phyloP scores from a whole-genome alignment of 2,113 vertebrate genomes.

The Struthio camelus region DNA sequence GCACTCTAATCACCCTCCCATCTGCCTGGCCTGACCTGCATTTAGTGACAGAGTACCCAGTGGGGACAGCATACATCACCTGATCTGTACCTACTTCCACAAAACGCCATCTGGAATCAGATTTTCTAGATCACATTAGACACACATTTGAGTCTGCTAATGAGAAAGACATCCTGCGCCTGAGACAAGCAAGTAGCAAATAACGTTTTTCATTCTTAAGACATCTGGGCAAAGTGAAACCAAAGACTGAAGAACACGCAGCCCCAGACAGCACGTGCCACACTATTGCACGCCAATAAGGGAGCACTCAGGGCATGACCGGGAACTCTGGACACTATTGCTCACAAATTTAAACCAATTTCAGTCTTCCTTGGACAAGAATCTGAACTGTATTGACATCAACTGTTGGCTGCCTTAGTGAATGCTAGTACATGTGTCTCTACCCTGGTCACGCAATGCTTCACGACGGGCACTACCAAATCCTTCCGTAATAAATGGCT shows the following conservation, averaged over 20 bases:
- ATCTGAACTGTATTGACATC: neutral
- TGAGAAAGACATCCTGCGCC: neutral
- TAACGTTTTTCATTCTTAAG: neutral
- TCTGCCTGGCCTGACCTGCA: neutral
- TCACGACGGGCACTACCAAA: neutral
- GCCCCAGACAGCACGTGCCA: neutral
- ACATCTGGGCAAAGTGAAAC: rapidly evolving
- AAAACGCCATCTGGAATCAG: neutral
- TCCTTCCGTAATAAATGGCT: neutral
- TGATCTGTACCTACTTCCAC: neutral
- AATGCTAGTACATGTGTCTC: neutral
- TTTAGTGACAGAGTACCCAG: neutral
- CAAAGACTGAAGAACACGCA: neutral
- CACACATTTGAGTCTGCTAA: neutral
- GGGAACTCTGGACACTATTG: neutral
- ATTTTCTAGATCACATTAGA: neutral
- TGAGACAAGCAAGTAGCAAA: neutral
- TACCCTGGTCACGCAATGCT: rapidly evolving
- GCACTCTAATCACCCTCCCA: neutral
- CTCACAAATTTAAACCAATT: neutral
- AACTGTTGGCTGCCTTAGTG: neutral
- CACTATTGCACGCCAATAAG: rapidly evolving
- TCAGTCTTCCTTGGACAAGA: neutral
- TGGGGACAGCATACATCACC: neutral
- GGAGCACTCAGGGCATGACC: rapidly evolving